Percentiles rank a stretch among this genome's conserved stretches.
These are phyloP conservation scores for Carcharodon carcharias DNA, from an alignment of 2,797 vertebrate genomes.

Conservation along the genomic window DNA sequence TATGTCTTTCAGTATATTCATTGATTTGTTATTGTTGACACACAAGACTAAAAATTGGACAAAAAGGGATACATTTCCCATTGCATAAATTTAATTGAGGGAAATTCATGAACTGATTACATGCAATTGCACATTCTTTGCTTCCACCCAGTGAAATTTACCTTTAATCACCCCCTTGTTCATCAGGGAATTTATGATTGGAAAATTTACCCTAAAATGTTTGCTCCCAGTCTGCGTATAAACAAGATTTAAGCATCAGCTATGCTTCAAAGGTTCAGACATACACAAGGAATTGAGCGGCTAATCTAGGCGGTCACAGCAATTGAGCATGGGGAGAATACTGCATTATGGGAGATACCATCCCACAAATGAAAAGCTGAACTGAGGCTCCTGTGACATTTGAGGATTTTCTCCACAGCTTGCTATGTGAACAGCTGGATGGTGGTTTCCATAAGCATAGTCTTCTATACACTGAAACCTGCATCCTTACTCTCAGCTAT, in stretches of 20 bases:
- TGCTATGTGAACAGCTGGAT: neutral
- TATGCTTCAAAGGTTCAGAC: neutral
- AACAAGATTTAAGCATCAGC: neutral
- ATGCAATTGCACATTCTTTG: neutral
- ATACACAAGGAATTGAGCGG: neutral
- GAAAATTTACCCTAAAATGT: neutral
- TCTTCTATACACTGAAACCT: neutral
- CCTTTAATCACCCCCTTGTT: neutral
- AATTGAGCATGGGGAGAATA: neutral
- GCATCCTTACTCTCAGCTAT: neutral
- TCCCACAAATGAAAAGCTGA: neutral
- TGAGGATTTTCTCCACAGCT: neutral
- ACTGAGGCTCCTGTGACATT: neutral
- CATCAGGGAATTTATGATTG: neutral
- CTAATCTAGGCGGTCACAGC: neutral
- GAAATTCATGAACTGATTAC: neutral
- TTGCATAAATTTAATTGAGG: neutral
- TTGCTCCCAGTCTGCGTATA: neutral
- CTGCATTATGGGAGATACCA: neutral
- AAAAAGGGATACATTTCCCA: neutral
- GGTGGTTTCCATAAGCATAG: no score
- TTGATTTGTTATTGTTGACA: neutral
- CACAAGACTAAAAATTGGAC: neutral
- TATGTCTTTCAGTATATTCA: neutral
- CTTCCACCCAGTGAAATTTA: neutral